A percentile compares a stretch with the other conserved stretches of the same genome.
Conservation (phyloP, 2,888 invertebrate genomes). For the Lasius fuliginosus region DNA sequence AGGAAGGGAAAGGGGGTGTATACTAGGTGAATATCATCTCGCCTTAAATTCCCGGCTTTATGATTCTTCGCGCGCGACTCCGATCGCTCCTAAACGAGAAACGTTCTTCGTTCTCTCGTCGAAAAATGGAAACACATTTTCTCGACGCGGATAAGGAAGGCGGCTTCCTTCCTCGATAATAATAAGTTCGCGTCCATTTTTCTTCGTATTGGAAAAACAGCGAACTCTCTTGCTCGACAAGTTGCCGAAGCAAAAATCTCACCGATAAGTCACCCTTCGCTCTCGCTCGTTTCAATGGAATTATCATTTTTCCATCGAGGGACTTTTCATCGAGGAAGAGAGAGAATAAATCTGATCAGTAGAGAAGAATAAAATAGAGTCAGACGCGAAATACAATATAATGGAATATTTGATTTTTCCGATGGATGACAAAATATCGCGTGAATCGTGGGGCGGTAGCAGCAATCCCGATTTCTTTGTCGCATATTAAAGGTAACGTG, state of each 20-base stretch:
- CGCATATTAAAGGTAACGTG: background rate
- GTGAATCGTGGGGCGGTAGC: background rate
- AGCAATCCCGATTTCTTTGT: constrained; percentile 2
- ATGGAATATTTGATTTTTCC: constrained; percentile 12
- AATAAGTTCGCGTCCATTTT: constrained; percentile 11
- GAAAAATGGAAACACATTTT: constrained; percentile 4
- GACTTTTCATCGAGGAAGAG: background rate
- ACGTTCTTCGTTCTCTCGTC: background rate
- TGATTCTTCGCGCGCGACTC: background rate
- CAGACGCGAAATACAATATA: constrained; percentile 13
- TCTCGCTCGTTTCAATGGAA: constrained; percentile 16
- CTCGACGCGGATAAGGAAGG: constrained; percentile 20
- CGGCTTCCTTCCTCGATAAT: constrained; percentile 19
- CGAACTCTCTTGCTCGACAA: constrained; percentile 29
- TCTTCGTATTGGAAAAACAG: background rate
- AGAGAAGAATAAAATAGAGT: constrained; percentile 7
- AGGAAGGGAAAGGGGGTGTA: too few species aligned
- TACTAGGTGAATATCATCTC: background rate
- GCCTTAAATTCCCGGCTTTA: background rate
- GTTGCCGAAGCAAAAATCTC: constrained; percentile 43
- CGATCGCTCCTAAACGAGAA: background rate
- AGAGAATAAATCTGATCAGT: constrained; percentile 25
- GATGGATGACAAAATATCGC: background rate
- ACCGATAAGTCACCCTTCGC: constrained; percentile 23
- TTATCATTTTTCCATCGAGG: constrained; percentile 43